Evolutionary conservation across 2,113 vertebrate species (phyloP), one percentile per base, ranked within the genome.

Genomic region (Rhynchopsitta pachyrhyncha): DNA sequence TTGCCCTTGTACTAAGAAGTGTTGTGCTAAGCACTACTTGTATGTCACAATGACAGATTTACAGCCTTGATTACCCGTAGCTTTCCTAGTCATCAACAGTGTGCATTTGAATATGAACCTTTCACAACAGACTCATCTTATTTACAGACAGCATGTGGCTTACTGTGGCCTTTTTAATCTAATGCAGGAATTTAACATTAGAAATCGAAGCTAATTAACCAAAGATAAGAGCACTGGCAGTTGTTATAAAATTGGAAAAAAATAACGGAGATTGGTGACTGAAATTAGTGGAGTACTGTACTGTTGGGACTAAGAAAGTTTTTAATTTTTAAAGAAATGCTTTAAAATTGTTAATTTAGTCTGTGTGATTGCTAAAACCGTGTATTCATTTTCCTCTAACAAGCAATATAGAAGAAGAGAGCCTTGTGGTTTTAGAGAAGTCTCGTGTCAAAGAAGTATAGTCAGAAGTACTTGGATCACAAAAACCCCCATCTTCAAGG

Each of bases 181-280:
- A 82, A 95, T 94, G 60, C 35, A 82, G 57, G 64, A 93, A 62
- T 88, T 95, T 94, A 94, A 71, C 75, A 42, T 83, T 84, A 95
- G 92, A 94, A 97, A 96, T 93, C 11, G 7, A 88, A 98, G 50
- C 35, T 96, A 74, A 93, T 97, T 91, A 95, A 75, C 67, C 95
- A 93, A 90, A 95, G 81, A 64, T 86, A 96, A 95, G 53, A 97
- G 68, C 80, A 37, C 46, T 91, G 63, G 82, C 25, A 12, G 57
- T 95, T 96, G 28, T 81, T 97, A 75, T 73, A 31, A 64, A 95
- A 90, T 41, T 91, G 81, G 79, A 97, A 97, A 95, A 90, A 92
- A 93, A 82, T 96, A 96, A 88, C 62, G 82, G 47, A 71, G 18
- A 63, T 82, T 87, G 63, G 52, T 87, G 80, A 39, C 76, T 86